Base-by-base conservation (phyloP, 2,888 invertebrate genomes). In the Arge pagana region DNA sequence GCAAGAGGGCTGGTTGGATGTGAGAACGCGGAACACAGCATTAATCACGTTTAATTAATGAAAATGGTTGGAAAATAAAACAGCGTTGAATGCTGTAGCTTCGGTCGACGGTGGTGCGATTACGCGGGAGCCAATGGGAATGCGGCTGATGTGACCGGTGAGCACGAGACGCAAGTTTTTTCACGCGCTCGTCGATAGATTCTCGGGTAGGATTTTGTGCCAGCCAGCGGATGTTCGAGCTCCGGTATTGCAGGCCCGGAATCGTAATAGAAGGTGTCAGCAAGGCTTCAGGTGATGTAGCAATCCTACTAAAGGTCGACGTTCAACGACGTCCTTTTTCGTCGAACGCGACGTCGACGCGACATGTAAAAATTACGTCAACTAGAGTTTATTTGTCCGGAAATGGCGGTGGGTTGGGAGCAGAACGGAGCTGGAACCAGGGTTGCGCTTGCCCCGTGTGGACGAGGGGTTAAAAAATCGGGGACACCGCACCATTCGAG, bases 301-400 rank as follows among this genome's bases (percentile, higher is more conserved):
- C n/a, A n/a, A n/a, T n/a, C n/a, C n/a, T n/a, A n/a, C n/a, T n/a
- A n/a, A n/a, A n/a, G n/a, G n/a, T n/a, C n/a, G n/a, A n/a, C n/a
- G n/a, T n/a, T n/a, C n/a, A n/a, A n/a, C n/a, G n/a, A n/a, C n/a
- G n/a, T n/a, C n/a, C n/a, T n/a, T n/a, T n/a, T n/a, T n/a, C n/a
- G n/a, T n/a, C n/a, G n/a, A n/a, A n/a, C n/a, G n/a, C 21, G 85
- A 84, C 71, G 85, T 84, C 70, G 83, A 84, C 61, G 83, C 83
- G 58, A 78, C 81, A 19, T 81, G 84, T 61, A 85, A 87, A 77
- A 87, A 87, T 76, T 84, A 87, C 66, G 85, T 85, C 58, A 86
- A 87, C 76, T 87, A 87, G 77, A 73, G 75, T 76, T 75, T 75
- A 75, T 76, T 75, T 76, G 75, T 72, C 72, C 74, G 71, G 73